Conservation (phyloP, 2,797 vertebrate genomes). For the Tenualosa ilisha region DNA sequence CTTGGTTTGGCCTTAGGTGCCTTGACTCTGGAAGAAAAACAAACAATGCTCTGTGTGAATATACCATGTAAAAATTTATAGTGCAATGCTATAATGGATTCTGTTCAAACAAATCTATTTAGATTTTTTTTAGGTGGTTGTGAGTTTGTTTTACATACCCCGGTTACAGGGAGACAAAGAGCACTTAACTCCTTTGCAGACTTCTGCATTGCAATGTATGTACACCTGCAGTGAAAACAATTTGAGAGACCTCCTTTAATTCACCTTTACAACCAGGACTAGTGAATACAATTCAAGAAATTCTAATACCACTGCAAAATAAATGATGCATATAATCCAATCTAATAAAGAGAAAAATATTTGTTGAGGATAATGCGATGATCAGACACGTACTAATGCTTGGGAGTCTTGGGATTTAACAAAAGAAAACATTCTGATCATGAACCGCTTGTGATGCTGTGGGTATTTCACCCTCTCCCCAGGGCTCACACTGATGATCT, state of each 20-base stretch:
- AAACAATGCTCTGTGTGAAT: background rate
- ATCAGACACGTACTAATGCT: slow-evolving; percentile 46
- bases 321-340: background rate
- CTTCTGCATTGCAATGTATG: slow-evolving; percentile 62
- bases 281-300: background rate
- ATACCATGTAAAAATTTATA: background rate
- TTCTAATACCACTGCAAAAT: background rate
- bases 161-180: background rate
- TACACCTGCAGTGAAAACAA: slow-evolving; percentile 51
- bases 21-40: background rate
- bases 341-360: background rate
- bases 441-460: slow-evolving; percentile 61
- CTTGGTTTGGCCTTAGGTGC: background rate
- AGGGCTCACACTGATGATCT: slow-evolving; percentile 51
- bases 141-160: background rate
- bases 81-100: background rate
- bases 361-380: background rate
- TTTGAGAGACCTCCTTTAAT: background rate
- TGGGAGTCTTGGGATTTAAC: slow-evolving; percentile 43
- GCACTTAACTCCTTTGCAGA: slow-evolving; percentile 59
- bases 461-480: slow-evolving; percentile 48
- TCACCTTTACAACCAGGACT: background rate
- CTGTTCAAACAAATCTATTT: background rate
- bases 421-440: slow-evolving; percentile 63
- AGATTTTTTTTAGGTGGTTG: background rate